Conservation (phyloP, 2,113 vertebrate species). For the Boulengeromyrus knoepffleri region DNA sequence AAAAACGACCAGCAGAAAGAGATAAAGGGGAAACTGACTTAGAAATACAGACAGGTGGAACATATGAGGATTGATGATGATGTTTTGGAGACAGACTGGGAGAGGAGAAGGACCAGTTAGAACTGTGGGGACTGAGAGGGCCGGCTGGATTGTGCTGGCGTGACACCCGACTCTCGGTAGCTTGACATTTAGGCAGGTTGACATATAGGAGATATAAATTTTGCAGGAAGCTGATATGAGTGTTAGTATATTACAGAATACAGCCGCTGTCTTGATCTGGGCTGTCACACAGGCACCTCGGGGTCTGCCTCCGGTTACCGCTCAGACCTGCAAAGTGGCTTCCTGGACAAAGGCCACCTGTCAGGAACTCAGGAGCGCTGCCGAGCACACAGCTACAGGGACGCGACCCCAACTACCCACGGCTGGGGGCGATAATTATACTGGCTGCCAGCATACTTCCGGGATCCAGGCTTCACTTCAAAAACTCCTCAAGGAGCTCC, state of each 20-base stretch:
- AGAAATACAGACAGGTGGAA: neutral
- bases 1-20: neutral
- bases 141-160: neutral
- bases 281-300: neutral
- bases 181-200: neutral
- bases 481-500: neutral
- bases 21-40: neutral
- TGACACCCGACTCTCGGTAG: neutral
- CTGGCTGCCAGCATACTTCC: neutral
- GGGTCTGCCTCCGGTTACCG: neutral
- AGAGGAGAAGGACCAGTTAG: neutral
- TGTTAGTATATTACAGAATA: neutral
- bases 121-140: neutral
- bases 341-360: neutral
- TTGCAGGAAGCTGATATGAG: neutral
- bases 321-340: neutral
- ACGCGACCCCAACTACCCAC: neutral
- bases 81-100: neutral
- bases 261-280: neutral
- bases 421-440: neutral
- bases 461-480: neutral
- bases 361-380: neutral
- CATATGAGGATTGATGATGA: neutral
- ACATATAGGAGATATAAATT: neutral
- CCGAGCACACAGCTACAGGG: neutral